Evolutionary conservation across 2,797 vertebrate genomes (phyloP), one percentile per base, ranked within the genome.

Genomic region (Halcyon chelicuti): DNA sequence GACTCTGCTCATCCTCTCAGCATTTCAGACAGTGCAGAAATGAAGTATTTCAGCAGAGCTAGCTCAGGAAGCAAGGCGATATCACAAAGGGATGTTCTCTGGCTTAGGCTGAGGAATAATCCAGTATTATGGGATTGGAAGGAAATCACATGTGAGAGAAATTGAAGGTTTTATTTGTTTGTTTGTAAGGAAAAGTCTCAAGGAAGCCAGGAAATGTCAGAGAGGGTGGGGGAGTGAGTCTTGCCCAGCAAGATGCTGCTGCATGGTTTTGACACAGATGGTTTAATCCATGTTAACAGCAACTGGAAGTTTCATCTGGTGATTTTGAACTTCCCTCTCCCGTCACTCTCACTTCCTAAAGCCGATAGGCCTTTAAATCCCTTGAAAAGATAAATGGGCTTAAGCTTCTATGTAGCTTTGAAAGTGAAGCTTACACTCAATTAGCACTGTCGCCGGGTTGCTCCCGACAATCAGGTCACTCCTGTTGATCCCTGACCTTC

Each of bases 361-460:
- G 94, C 89, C 0, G 0, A 77, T 61, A 91, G 93, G 40, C 88
- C 35, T 90, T 90, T 94, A 94, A 96, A 95, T 94, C 87, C 71
- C 82, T 83, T 78, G 66, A 44, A 91, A 93, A 88, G 91, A 95
- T 86, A 94, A 91, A 86, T n/a, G 42, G 83, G 63, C 73, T 91
- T 96, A 95, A 79, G 87, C 82, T 73, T 65, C 85, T 88, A 2
- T 86, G 71, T 54, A 49, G 85, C 85, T 96, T 88, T 94, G 91
- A 86, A 95, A 96, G 82, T 78, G 72, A 88, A 81, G 88, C 77
- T 93, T 88, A 71, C 44, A 42, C 44, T 52, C 94, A 94, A 76
- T 95, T 95, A 96, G 67, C 55, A 7, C 55, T 21, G 55, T 84
- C 4, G 6, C 39, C 3, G 2, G 39, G 35, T 35, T 79, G 37